Percentiles rank a stretch among this genome's conserved stretches.
phyloP scores from a whole-genome alignment of 2,797 vertebrate species.

The Arrhamphus sclerolepis region DNA sequence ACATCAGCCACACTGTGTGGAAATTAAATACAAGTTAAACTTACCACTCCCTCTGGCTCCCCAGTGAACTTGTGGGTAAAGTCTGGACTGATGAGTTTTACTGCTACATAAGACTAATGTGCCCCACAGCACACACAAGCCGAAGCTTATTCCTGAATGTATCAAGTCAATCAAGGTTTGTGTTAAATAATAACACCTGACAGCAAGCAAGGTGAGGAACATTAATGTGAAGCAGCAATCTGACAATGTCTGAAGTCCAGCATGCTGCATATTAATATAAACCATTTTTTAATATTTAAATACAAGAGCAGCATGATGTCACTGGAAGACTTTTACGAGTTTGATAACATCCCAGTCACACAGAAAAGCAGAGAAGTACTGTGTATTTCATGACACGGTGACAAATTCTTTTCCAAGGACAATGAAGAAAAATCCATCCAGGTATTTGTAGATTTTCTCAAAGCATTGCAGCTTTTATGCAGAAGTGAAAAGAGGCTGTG shows the following conservation, averaged over 20 bases:
- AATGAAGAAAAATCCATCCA: too few relatives aligned
- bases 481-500: too few relatives aligned
- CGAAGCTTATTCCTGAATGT: conserved; percentile 9
- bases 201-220: not conserved
- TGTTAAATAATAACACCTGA: conserved; percentile 18
- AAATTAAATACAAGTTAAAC: conserved; percentile 46
- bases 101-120: conserved; percentile 3
- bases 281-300: too few relatives aligned
- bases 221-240: conserved; percentile 18
- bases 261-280: too few relatives aligned
- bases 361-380: too few relatives aligned
- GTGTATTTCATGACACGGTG: too few relatives aligned
- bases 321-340: too few relatives aligned
- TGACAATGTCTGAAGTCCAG: not conserved
- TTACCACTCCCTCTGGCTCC: conserved; percentile 14
- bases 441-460: too few relatives aligned
- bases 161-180: conserved; percentile 24
- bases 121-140: conserved; percentile 12
- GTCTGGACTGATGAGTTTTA: conserved; percentile 36
- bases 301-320: too few relatives aligned
- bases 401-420: too few relatives aligned
- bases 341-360: too few relatives aligned
- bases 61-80: conserved; percentile 16
- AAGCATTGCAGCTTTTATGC: too few relatives aligned
- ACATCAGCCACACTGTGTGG: conserved; percentile 24